Percentiles rank a stretch among this genome's conserved stretches.
Evolutionary conservation across 2,113 vertebrate species (phyloP).

Genomic region (Pangasianodon hypophthalmus): DNA sequence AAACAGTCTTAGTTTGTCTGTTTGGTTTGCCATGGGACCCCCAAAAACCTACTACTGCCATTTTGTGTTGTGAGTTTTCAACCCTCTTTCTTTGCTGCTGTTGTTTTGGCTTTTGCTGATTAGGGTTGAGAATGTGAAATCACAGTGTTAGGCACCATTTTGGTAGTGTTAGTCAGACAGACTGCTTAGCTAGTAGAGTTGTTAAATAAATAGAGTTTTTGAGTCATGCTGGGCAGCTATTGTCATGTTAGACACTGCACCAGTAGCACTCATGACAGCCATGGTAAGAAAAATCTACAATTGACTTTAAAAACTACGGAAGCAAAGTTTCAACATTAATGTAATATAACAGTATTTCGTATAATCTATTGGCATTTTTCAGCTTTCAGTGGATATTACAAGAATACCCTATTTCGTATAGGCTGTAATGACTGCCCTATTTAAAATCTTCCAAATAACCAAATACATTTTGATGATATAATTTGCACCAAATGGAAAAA

Average conservation of each 20-base stretch:
- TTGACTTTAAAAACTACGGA: not conserved
- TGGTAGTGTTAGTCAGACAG: slow-evolving; percentile 50
- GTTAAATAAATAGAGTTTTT: not conserved
- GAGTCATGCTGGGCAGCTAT: not conserved
- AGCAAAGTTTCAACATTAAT: not conserved
- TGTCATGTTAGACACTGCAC: not conserved
- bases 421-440: not conserved
- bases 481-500: not conserved
- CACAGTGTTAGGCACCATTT: slow-evolving; percentile 67
- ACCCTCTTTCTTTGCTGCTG: slow-evolving; percentile 55
- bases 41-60: slow-evolving; percentile 84
- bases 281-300: not conserved
- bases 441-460: not conserved
- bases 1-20: slow-evolving; percentile 82
- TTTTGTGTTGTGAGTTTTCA: slow-evolving; percentile 69
- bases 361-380: not conserved
- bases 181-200: not conserved
- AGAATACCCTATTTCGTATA: not conserved
- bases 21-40: slow-evolving; percentile 84
- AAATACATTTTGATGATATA: not conserved
- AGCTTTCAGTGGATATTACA: not conserved
- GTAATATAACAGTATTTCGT: not conserved
- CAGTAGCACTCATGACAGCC: not conserved
- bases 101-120: slow-evolving; percentile 66
- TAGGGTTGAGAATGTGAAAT: slow-evolving; percentile 66